Base-by-base conservation (phyloP, 2,888 invertebrate species). In the Papilio elwesi region DNA sequence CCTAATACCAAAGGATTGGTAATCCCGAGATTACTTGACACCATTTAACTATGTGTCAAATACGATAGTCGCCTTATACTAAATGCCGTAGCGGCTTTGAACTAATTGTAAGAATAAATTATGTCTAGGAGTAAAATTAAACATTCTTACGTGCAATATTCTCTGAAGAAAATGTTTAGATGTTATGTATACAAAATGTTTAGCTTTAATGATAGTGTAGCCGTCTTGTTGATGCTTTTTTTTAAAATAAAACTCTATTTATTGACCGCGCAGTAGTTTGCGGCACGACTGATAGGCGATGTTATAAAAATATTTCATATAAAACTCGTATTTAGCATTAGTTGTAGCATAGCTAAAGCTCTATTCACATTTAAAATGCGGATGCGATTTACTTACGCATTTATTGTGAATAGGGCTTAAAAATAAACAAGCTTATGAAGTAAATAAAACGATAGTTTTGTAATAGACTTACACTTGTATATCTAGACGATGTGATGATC, bases 211-310 rank as follows among this genome's bases (percentile, higher is more conserved):
- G 81, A 87, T 91, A 92, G 91, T 80, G 89, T 92, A 92, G 93
- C 87, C 89, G 92, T 92, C 92, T 92, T 91, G 93, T 93, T 93
- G 87, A 92, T 86, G 93, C 92, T 93, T 93, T 91, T 92, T 92
- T 91, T 92, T 91, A 91, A 91, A 91, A 91, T 90, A 90, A 92
- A 91, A 92, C 85, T 92, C 89, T 92, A 92, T 92, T 91, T 91
- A 92, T 88, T 90, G 83, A 85, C 91, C 92, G 92, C 91, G 81
- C 78, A 84, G 86, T 91, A 90, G 91, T 79, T 81, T 79, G 93
- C 91, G 93, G 92, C 80, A 87, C 80, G 93, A 93, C 93, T 93
- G 93, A 92, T 90, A 88, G 85, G 84, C 83, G 83, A 90, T 88
- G 90, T 90, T 91, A 90, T 83, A 83, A 82, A n/a, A 87, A 87